Conservation (phyloP, 2,888 invertebrate genomes). For the Dynastes grantii region DNA sequence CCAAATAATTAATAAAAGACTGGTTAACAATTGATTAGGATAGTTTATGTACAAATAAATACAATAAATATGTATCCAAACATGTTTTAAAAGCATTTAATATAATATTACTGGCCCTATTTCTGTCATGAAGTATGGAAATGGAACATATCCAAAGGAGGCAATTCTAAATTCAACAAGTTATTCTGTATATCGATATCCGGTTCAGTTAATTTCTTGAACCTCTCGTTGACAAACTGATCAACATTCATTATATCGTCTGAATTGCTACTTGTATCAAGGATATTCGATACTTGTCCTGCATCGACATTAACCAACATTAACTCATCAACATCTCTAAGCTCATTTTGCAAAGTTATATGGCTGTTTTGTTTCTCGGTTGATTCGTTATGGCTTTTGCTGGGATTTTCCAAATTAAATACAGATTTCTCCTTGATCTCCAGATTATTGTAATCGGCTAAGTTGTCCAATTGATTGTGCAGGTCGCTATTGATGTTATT, state of each 20-base stretch:
- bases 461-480: slow-evolving; percentile 24
- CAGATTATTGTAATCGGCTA: slow-evolving; percentile 8
- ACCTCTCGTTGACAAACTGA: slow-evolving; percentile 69
- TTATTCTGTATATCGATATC: slow-evolving; percentile 63
- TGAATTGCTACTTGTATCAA: slow-evolving; percentile 67
- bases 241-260: slow-evolving; percentile 70
- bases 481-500: slow-evolving; percentile 16
- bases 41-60: slow-evolving; percentile 12
- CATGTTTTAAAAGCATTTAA: slow-evolving; percentile 6
- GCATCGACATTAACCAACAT: slow-evolving; percentile 64
- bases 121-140: slow-evolving; percentile 60
- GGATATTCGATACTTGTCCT: slow-evolving; percentile 60
- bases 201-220: slow-evolving; percentile 67
- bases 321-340: slow-evolving; percentile 66
- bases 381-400: not conserved
- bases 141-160: slow-evolving; percentile 67
- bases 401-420: not conserved
- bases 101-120: not conserved
- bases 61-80: not conserved
- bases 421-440: slow-evolving; percentile 17
- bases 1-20: slow-evolving; percentile 1
- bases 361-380: slow-evolving; percentile 45
- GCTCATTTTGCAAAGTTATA: slow-evolving; percentile 57
- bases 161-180: slow-evolving; percentile 65
- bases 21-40: not conserved